Evolutionary conservation across 2,797 vertebrate species (phyloP), one percentile per base, ranked within the genome.

Genomic region (Pangasius larnaudii): DNA sequence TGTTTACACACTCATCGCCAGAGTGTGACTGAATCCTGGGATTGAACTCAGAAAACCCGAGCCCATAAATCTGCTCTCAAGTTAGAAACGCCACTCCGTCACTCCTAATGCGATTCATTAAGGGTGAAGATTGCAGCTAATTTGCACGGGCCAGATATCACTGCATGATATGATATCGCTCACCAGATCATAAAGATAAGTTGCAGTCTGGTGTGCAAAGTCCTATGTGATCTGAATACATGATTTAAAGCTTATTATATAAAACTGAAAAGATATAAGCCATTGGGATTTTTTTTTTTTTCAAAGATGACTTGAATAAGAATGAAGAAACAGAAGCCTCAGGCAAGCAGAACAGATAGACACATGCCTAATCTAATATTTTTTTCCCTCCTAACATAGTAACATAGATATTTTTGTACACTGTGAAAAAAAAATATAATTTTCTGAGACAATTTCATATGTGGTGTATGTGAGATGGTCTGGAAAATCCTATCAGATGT

Each of bases 91-190:
- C 84, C 77, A 53, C 61, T 84, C 56, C n/a, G 72, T 89, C 79
- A 75, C 63, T 85, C 88, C 85, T 89, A 84, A 86, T 89, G 86
- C 42, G 67, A 88, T 61, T 80, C 86, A 67, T 75, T 86, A 89
- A 63, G 39, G 6, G 69, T 24, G 24, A 75, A 87, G 61, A 87
- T 85, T 85, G 33, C 74, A 85, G 81, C 33, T 71, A 85, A 82
- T 88, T 72, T 86, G 33, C 84, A 87, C 30, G 51, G 80, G 49
- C 63, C 58, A 86, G 83, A 85, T 74, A 84, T 36, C 51, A 69
- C 83, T 85, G 49, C 39, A 63, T 87, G 56, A 75, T 77, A 75
- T 85, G 61, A 78, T 78, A 86, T 87, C 87, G 22, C 87, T 78
- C 85, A 58, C 11, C 63, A 80, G 46, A 82, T 89, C 83, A 74